Base-by-base conservation (phyloP, 2,797 vertebrate species). In the Alca torda region DNA sequence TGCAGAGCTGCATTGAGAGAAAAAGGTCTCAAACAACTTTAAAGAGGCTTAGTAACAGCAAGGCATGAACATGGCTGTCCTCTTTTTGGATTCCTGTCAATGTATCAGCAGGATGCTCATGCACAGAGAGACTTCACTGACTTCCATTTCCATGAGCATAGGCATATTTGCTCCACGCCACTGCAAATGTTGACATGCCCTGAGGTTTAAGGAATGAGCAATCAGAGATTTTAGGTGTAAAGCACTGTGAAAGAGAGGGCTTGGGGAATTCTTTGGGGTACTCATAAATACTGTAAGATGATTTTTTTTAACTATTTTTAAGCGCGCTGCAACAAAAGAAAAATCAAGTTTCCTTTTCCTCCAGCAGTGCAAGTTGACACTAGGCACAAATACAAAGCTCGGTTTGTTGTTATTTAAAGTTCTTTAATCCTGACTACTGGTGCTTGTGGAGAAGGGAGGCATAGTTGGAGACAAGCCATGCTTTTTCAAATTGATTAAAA, bases 401-500 rank as follows among this genome's bases (percentile, higher is more conserved):
- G 21, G 79, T 93, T 95, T 96, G 72, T 89, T 96, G 78, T 91
- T 93, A 33, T 89, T 95, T 92, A 87, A 94, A 77, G 41, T 80
- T 80, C 60, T 94, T 93, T 95, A 95, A 93, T 94, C 89, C 94
- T 78, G 57, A 84, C 89, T 94, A 85, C 75, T 95, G 57, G 43
- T 92, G 87, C 87, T 97, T 93, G 75, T 83, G 89, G 63, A 94
- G 81, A 93, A 92, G 75, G 56, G 68, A 96, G 63, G 60, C 72
- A 87, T 60, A 89, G 84, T 85, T 97, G 95, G 93, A 96, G 59
- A 85, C 60, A 87, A 86, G 91, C 91, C 95, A 89, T 69, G 61
- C 17, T 87, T 95, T 96, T 92, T 89, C 85, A 92, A 84, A 86
- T 65, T 92, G 33, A 96, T 96, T 94, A 87, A 96, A 97, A 96